phyloP scores from a whole-genome alignment of 2,888 invertebrate species.

The Lysandra bellargus region DNA sequence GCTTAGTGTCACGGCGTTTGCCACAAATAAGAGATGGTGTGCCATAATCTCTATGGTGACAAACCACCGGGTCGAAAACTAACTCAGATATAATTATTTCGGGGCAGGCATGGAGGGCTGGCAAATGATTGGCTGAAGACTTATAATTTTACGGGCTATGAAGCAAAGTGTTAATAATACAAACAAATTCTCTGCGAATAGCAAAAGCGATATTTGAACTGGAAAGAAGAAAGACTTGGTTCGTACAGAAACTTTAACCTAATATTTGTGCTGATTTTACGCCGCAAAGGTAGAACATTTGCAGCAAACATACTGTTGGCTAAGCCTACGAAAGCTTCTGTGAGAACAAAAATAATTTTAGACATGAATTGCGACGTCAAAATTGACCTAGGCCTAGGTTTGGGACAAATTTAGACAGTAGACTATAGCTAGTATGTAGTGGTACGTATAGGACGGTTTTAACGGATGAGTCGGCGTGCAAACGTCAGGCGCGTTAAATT shows the following conservation, averaged over 20 bases:
- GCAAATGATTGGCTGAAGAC: too few relatives aligned
- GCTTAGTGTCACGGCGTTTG: too few relatives aligned
- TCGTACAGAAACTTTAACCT: background rate
- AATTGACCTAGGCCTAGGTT: constrained; percentile 19
- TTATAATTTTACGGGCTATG: background rate
- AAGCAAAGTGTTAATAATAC: background rate
- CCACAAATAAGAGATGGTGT: too few relatives aligned
- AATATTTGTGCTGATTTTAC: background rate
- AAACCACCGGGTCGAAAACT: too few relatives aligned
- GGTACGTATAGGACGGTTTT: background rate
- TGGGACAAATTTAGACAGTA: background rate
- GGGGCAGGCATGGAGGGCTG: too few relatives aligned
- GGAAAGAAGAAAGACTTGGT: background rate
- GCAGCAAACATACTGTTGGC: background rate
- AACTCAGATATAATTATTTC: too few relatives aligned
- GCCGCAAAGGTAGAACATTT: background rate
- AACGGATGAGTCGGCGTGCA: constrained; percentile 10
- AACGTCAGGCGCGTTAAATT: background rate
- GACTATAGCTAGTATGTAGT: background rate
- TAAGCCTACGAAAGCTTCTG: background rate
- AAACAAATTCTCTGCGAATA: background rate
- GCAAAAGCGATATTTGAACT: background rate
- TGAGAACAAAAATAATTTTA: background rate
- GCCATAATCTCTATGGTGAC: too few relatives aligned
- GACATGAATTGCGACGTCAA: constrained; percentile 14